phyloP scores from a whole-genome alignment of 2,888 invertebrate genomes.

The Pammene aurita region DNA sequence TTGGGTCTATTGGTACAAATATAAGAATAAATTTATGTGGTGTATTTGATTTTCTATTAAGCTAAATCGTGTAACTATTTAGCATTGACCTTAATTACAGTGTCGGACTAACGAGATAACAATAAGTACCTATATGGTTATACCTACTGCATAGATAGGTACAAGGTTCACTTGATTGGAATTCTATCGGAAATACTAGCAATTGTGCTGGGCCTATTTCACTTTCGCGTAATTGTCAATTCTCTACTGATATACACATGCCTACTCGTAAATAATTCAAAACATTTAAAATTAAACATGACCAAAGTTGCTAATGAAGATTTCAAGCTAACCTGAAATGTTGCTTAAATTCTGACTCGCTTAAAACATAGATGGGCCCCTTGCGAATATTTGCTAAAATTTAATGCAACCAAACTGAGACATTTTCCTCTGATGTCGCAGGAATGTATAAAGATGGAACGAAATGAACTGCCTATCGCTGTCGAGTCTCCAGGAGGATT shows the following conservation, averaged over 20 bases:
- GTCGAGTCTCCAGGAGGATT: conserved; percentile 1
- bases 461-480: not conserved
- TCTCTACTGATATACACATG: not conserved
- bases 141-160: too few species aligned
- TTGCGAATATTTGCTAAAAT: conserved; percentile 48
- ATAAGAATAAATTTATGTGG: too few species aligned
- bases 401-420: conserved; percentile 53
- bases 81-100: too few species aligned
- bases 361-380: conserved; percentile 43
- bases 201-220: too few species aligned
- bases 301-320: conserved; percentile 24
- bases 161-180: too few species aligned
- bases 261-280: not conserved
- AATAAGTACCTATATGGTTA: too few species aligned
- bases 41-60: too few species aligned
- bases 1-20: not conserved
- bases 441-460: conserved; percentile 34
- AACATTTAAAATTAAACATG: not conserved
- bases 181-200: too few species aligned
- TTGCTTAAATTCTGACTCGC: conserved; percentile 42
- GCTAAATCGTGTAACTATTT: too few species aligned
- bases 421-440: conserved; percentile 43
- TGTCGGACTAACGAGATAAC: too few species aligned
- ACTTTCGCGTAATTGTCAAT: too few species aligned
- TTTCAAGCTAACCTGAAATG: conserved; percentile 21